Conservation (phyloP, 2,113 vertebrate genomes). For the Natator depressus region DNA sequence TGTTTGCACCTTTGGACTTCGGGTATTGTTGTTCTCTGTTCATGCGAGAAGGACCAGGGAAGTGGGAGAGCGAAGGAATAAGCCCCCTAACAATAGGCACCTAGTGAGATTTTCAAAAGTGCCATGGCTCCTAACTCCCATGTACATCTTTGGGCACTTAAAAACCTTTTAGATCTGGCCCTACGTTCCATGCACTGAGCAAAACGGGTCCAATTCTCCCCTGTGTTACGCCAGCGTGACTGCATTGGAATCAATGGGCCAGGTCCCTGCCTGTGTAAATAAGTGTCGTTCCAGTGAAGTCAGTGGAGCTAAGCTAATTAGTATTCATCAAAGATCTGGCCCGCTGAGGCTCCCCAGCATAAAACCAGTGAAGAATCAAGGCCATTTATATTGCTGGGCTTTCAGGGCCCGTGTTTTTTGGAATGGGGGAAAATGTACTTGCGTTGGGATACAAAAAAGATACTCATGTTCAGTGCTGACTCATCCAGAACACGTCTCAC, state of each 20-base stretch:
- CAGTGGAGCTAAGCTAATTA: not conserved
- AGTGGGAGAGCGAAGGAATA: too few species aligned
- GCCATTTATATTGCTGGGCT: not conserved
- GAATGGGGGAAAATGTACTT: not conserved
- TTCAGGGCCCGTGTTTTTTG: not conserved
- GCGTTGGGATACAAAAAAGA: slow-evolving; percentile 38
- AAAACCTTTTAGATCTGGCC: not conserved
- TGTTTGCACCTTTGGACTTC: too few species aligned
- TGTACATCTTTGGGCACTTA: not conserved
- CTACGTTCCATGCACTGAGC: not conserved
- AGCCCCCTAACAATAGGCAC: too few species aligned
- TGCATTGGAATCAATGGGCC: not conserved
- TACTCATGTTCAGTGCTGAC: slow-evolving; percentile 11
- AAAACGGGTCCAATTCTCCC: not conserved
- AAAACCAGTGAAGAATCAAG: slow-evolving; percentile 14
- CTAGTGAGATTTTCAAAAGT: not conserved
- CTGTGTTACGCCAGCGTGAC: not conserved
- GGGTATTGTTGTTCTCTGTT: too few species aligned
- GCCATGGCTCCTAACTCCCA: not conserved
- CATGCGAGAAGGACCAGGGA: too few species aligned
- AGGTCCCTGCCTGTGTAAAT: not conserved
- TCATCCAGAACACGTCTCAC: slow-evolving; percentile 10
- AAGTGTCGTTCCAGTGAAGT: not conserved
- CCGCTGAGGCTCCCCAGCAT: not conserved
- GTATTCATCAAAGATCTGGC: not conserved